Conservation (phyloP, 1,140 invertebrate genomes). For the Calosoma granatense region DNA sequence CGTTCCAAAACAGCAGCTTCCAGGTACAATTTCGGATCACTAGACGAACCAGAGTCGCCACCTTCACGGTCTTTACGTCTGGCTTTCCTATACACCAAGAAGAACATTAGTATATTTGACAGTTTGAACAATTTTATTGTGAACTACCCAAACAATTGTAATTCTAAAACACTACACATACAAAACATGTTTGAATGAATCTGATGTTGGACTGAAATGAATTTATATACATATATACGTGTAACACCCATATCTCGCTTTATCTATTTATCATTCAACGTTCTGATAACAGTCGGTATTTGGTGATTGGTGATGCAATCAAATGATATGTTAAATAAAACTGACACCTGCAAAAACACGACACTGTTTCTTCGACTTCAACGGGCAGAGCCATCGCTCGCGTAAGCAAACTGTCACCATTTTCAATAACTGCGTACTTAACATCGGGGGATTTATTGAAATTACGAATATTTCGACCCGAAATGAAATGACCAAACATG, state of each 20-base stretch:
- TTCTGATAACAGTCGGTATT: too few relatives aligned
- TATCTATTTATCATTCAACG: too few relatives aligned
- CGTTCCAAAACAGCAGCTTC: constrained; percentile 87
- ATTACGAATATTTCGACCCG: not conserved
- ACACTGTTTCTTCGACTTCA: constrained; percentile 60
- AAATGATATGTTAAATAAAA: too few relatives aligned
- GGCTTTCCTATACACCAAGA: constrained; percentile 68
- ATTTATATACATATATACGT: too few relatives aligned
- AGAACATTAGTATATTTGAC: too few relatives aligned
- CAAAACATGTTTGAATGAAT: not conserved
- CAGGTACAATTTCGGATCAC: constrained; percentile 90
- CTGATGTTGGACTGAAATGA: too few relatives aligned
- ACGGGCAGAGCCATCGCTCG: constrained; percentile 40
- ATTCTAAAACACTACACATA: not conserved
- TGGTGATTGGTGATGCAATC: too few relatives aligned
- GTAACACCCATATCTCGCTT: too few relatives aligned
- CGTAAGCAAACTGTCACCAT: not conserved
- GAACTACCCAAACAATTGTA: constrained; percentile 21
- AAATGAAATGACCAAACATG: not conserved
- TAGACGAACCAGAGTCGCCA: constrained; percentile 44
- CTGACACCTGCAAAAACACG: constrained; percentile 59
- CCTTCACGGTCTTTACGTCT: constrained; percentile 92
- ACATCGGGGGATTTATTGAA: constrained; percentile 11
- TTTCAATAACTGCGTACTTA: constrained; percentile 30
- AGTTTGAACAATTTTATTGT: too few relatives aligned